Conservation (phyloP, 2,888 invertebrate species). For the Oithona nana region DNA sequence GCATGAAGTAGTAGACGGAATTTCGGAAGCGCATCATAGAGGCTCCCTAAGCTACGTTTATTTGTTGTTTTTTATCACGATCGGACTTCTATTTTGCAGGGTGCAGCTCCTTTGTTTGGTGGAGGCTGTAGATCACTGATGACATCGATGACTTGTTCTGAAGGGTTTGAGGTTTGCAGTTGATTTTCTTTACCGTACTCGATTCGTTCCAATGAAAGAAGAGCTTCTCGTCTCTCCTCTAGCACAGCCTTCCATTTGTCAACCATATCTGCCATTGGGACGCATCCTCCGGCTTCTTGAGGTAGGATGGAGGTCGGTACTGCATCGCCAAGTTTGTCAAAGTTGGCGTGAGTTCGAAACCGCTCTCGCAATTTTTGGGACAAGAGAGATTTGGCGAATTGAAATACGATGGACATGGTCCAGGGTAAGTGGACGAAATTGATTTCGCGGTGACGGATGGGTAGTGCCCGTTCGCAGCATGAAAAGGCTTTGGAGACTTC, state of each 20-base stretch:
- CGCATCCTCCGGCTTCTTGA: constrained; percentile 60
- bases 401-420: constrained; percentile 52
- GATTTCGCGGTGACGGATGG: constrained; percentile 56
- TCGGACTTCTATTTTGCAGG: background rate
- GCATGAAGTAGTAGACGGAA: no score
- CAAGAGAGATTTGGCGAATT: constrained; percentile 46
- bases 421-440: constrained; percentile 49
- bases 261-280: constrained; percentile 65
- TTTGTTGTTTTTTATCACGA: no score
- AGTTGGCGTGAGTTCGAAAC: constrained; percentile 32
- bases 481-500: constrained; percentile 30
- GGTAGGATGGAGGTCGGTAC: constrained; percentile 42
- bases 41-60: no score
- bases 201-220: constrained; percentile 20
- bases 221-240: constrained; percentile 17
- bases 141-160: background rate
- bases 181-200: background rate
- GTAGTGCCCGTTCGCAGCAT: constrained; percentile 41
- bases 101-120: no score
- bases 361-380: constrained; percentile 51
- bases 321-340: constrained; percentile 10
- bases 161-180: background rate
- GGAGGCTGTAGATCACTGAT: no score
- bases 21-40: no score
- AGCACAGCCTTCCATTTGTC: constrained; percentile 36